Base-by-base conservation (phyloP, 2,888 invertebrate species). In the Papilio demoleus region DNA sequence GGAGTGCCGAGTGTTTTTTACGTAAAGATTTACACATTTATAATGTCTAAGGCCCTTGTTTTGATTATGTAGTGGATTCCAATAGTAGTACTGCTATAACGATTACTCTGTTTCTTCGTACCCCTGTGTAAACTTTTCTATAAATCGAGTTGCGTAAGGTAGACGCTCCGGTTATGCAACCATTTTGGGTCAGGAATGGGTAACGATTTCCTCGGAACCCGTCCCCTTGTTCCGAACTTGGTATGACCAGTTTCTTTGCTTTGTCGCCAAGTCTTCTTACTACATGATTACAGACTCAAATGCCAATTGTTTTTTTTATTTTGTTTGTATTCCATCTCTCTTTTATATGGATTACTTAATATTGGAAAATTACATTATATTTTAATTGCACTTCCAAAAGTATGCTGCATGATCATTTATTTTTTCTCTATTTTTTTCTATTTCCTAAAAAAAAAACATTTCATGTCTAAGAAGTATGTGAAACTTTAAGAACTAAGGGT, bases 181-280 rank as follows among this genome's bases (percentile, higher is more conserved):
- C 74, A 77, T 75, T 75, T 77, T 81, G 81, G 82, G 82, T 79
- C 82, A 82, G 82, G 75, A 83, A 82, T 82, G 82, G 81, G 85
- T 77, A 81, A 74, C 74, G 79, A 82, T 73, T 80, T 81, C 82
- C 79, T 79, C 71, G 82, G 81, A 42, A 68, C 34, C n/a, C 36
- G 40, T 42, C 27, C 40, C 61, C 40, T 53, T 65, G 31, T 53
- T 17, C 19, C 9, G 11, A 67, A 67, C 27, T 53, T 53, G 67
- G 61, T 40, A 27, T 38, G 53, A 22, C 31, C 40, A 31, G 38
- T 60, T 60, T 60, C 60, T 60, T 60, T 60, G 24, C 24, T 40
- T 53, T 31, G 27, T 56, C 53, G 53, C 53, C 53, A 31, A 56
- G n/a, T 31, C 31, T 31, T 31, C 53, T 17, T 56, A 53, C 53